Evolutionary conservation across 2,113 vertebrate species (phyloP).

Genomic region (Cyprichromis sp.): DNA sequence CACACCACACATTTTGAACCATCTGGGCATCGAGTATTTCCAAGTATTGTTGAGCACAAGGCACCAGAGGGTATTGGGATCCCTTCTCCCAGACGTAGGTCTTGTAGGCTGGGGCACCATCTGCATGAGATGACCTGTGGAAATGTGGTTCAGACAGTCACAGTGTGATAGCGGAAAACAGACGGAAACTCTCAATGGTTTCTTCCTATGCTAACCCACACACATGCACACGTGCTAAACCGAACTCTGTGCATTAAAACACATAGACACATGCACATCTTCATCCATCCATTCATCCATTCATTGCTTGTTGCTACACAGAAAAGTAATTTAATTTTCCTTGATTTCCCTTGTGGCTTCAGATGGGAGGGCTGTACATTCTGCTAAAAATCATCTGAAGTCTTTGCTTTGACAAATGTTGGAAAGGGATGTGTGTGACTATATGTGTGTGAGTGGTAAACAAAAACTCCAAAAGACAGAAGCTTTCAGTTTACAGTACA

Average conservation of each 20-base stretch:
- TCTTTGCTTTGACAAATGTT: neutral
- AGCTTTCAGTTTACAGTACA: neutral
- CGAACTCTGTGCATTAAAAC: neutral
- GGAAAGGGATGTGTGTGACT: neutral
- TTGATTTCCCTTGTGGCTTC: neutral
- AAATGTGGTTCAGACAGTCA: constrained; percentile 50
- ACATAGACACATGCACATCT: neutral
- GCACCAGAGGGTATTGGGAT: neutral
- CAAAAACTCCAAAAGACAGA: neutral
- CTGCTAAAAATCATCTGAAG: neutral
- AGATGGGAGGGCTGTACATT: neutral
- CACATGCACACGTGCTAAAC: neutral
- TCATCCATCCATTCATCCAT: neutral
- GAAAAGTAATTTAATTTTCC: neutral
- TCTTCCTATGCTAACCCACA: neutral
- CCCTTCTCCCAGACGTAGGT: constrained; percentile 23
- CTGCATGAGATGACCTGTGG: constrained; percentile 58
- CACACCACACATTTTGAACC: constrained; percentile 34
- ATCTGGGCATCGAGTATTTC: constrained; percentile 50
- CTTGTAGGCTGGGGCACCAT: constrained; percentile 50
- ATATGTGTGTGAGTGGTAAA: neutral
- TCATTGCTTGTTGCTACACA: neutral
- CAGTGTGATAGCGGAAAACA: constrained; percentile 51
- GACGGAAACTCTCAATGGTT: constrained; percentile 21
- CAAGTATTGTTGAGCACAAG: constrained; percentile 11